phyloP scores from a whole-genome alignment of 1,140 invertebrate species.

The Drosophila cardini region DNA sequence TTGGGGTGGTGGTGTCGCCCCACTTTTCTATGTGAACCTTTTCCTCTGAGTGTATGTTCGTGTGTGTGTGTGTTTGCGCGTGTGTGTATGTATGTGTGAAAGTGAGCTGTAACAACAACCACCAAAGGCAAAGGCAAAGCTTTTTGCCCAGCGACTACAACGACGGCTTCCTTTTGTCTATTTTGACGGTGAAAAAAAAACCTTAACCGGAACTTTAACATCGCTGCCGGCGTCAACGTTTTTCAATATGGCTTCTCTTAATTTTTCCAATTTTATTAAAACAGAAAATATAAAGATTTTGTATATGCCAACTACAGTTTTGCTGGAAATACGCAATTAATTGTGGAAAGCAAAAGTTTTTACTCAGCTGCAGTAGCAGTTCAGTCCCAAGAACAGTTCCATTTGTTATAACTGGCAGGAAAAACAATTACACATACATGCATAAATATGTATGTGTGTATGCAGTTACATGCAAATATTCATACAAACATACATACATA shows the following conservation, averaged over 20 bases:
- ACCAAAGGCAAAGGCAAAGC: slow-evolving; percentile 68
- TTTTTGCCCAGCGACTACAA: slow-evolving; percentile 41
- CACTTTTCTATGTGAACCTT: slow-evolving; percentile 52
- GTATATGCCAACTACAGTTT: slow-evolving; percentile 11
- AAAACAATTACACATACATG: not conserved
- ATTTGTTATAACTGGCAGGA: slow-evolving; percentile 6
- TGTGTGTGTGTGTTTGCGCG: slow-evolving; percentile 6
- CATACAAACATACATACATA: slow-evolving; percentile 34
- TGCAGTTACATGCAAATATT: slow-evolving; percentile 6
- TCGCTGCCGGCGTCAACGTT: slow-evolving; percentile 54
- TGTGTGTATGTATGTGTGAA: slow-evolving; percentile 35
- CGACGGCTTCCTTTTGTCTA: slow-evolving; percentile 74
- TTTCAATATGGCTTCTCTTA: slow-evolving; percentile 74
- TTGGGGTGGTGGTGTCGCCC: slow-evolving; percentile 66
- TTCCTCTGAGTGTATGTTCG: slow-evolving; percentile 15
- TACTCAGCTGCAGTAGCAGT: slow-evolving; percentile 19
- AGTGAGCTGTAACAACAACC: slow-evolving; percentile 68
- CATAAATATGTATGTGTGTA: slow-evolving; percentile 1
- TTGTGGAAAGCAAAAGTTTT: slow-evolving; percentile 4
- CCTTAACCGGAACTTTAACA: slow-evolving; percentile 65
- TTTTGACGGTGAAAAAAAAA: slow-evolving; percentile 55
- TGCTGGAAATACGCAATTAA: slow-evolving; percentile 19
- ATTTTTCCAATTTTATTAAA: slow-evolving; percentile 42
- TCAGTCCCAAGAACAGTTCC: slow-evolving; percentile 14
- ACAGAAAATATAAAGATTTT: slow-evolving; percentile 21